Conservation (phyloP, 2,113 vertebrate species). For the Leucoraja erinaceus region DNA sequence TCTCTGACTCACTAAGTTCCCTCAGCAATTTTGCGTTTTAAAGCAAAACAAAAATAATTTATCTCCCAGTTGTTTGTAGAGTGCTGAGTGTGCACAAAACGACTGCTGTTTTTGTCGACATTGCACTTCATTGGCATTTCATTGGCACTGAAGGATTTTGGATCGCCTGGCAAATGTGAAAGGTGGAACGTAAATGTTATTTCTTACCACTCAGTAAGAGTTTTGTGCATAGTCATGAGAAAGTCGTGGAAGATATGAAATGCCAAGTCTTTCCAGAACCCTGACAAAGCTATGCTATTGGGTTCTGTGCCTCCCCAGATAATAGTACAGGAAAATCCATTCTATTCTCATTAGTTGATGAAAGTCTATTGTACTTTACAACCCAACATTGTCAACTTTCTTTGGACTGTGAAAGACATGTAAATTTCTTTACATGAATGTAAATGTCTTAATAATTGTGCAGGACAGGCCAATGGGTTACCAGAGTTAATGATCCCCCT, state of each 20-base stretch:
- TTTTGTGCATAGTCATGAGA: background rate
- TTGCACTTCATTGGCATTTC: background rate
- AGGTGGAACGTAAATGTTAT: background rate
- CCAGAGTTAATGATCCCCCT: background rate
- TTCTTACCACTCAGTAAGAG: background rate
- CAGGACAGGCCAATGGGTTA: background rate
- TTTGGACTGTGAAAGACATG: slow-evolving; percentile 20
- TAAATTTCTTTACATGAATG: background rate
- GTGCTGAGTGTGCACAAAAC: background rate
- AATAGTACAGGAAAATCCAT: background rate
- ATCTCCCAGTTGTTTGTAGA: background rate
- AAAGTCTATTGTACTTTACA: background rate
- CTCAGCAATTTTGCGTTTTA: too few species aligned
- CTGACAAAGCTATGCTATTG: background rate
- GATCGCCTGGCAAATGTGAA: background rate
- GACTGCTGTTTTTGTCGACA: background rate
- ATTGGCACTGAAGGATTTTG: background rate
- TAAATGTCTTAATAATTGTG: background rate
- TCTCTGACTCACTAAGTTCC: too few species aligned
- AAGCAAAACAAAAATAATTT: too few species aligned
- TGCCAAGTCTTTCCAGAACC: background rate
- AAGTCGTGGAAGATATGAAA: background rate
- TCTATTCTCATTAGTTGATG: background rate
- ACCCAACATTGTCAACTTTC: background rate
- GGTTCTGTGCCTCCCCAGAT: background rate